Evolutionary conservation across 2,797 vertebrate species (phyloP).

Genomic region (Pseudotriccus pelzelni): DNA sequence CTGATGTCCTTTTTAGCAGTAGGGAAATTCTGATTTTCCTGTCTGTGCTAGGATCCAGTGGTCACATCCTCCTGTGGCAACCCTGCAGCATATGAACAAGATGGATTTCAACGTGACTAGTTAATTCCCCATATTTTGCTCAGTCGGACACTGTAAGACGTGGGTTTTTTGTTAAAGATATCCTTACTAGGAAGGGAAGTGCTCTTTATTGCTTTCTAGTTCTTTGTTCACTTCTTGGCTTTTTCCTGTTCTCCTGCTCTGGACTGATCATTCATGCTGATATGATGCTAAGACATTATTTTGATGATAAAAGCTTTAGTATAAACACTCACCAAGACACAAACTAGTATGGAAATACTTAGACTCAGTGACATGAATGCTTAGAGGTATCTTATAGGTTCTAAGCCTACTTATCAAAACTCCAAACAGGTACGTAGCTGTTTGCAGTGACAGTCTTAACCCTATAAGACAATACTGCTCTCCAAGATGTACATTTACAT

Average conservation of each 20-base stretch:
- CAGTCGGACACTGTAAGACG: background rate
- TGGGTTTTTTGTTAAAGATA: background rate
- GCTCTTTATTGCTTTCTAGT: background rate
- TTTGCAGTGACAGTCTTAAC: background rate
- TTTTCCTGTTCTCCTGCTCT: background rate
- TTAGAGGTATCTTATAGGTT: background rate
- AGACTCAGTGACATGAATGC: background rate
- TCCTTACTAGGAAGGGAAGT: background rate
- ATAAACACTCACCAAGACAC: background rate
- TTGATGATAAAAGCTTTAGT: background rate
- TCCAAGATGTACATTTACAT: background rate
- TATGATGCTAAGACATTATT: background rate
- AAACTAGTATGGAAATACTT: conserved; percentile 22
- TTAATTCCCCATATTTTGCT: background rate
- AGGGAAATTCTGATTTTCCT: background rate
- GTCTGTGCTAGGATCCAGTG: background rate
- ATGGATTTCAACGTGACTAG: background rate
- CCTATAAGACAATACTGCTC: background rate
- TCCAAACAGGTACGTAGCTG: background rate
- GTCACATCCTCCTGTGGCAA: background rate
- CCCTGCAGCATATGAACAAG: background rate
- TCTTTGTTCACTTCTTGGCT: background rate
- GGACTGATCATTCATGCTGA: background rate
- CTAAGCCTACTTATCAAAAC: background rate
- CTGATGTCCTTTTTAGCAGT: background rate